Evolutionary conservation across 2,888 invertebrate genomes (phyloP).

Genomic region (Drosophila anomalata): DNA sequence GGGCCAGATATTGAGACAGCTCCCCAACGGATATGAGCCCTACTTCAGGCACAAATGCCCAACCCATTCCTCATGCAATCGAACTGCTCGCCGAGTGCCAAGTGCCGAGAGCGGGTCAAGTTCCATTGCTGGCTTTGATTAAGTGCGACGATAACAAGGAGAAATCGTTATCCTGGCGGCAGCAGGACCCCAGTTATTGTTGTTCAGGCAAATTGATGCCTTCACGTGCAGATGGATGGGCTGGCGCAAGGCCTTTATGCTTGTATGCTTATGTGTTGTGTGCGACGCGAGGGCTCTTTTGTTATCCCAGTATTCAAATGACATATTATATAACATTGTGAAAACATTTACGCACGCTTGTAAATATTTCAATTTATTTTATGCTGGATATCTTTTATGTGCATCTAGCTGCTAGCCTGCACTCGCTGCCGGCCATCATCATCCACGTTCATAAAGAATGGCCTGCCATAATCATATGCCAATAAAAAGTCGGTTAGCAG

Average conservation of each 20-base stretch:
- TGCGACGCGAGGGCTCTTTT: constrained; percentile 10
- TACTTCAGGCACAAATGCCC: constrained; percentile 8
- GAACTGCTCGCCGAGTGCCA: constrained; percentile 13
- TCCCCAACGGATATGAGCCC: constrained; percentile 20
- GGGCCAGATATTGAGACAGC: constrained; percentile 44
- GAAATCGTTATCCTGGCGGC: constrained; percentile 36
- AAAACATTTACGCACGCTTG: constrained; percentile 73
- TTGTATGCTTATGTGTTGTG: constrained; percentile 10
- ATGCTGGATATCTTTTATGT: constrained; percentile 70
- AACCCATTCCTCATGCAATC: constrained; percentile 40
- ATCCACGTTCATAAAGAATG: constrained; percentile 67
- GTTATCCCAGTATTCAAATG: constrained; percentile 61
- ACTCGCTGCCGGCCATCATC: constrained; percentile 29
- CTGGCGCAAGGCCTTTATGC: constrained; percentile 6
- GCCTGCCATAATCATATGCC: constrained; percentile 76
- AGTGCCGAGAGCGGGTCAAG: constrained; percentile 29
- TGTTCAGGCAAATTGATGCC: constrained; percentile 39
- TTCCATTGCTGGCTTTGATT: constrained; percentile 43
- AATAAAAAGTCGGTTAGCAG: constrained; percentile 77
- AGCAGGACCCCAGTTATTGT: constrained; percentile 39
- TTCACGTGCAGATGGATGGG: constrained; percentile 41
- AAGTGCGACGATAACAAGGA: constrained; percentile 42
- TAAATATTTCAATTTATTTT: constrained; percentile 79
- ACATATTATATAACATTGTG: constrained; percentile 64
- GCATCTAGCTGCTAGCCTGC: constrained; percentile 58